Percentiles rank a stretch among this genome's conserved stretches.
phyloP scores from a whole-genome alignment of 1,140 invertebrate species.

The Drusus annulatus region DNA sequence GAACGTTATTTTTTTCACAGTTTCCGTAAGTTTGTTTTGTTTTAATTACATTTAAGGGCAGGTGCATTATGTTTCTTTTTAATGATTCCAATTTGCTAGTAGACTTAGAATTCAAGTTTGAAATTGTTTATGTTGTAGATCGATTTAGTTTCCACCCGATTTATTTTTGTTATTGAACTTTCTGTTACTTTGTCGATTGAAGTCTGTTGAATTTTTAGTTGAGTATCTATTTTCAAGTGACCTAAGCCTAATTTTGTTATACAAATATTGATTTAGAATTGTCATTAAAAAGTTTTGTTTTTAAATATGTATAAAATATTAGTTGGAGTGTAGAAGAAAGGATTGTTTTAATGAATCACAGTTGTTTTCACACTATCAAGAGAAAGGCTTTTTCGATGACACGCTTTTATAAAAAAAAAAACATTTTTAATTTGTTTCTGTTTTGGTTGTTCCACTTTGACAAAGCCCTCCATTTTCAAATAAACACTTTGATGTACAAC shows the following conservation, averaged over 20 bases:
- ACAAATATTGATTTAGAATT: no score
- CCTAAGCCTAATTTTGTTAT: no score
- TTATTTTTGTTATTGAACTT: neutral
- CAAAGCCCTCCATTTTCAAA: conserved; percentile 41
- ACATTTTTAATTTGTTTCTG: neutral
- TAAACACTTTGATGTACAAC: conserved; percentile 44
- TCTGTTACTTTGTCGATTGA: neutral
- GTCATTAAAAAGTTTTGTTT: no score
- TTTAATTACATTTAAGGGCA: conserved; percentile 49
- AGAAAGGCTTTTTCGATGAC: no score
- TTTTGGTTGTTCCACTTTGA: conserved; percentile 12
- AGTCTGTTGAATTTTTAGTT: conserved; percentile 7
- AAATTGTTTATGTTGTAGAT: neutral
- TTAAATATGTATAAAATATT: no score
- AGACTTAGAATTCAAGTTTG: neutral
- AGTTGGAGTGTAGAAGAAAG: no score
- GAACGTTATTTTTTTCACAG: conserved; percentile 25
- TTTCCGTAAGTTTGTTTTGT: conserved; percentile 34
- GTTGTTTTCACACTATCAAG: no score
- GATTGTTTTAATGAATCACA: no score
- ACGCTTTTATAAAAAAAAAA: neutral
- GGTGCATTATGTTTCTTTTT: conserved; percentile 51
- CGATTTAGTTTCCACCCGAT: no score
- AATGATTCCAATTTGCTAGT: conserved; percentile 26
- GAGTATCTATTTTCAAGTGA: no score